Evolutionary conservation across 2,888 invertebrate genomes (phyloP), one percentile per base, ranked within the genome.

Genomic region (Calameuta pallipes): DNA sequence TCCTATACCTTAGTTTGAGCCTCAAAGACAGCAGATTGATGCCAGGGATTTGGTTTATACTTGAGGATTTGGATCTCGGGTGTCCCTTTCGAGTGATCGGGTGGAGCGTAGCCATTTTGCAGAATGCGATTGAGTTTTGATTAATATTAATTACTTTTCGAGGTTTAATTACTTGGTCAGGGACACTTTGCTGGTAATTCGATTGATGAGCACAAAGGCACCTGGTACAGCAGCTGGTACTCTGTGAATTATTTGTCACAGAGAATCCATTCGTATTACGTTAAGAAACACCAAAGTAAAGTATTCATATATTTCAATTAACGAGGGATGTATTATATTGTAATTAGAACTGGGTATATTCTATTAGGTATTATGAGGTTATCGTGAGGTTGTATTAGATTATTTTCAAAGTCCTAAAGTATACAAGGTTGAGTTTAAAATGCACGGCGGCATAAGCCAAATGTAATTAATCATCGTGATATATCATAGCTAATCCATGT

Each of bases 311-410:
- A 75, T 73, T 75, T 73, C 70, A 79, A 79, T 79, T 74, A 56
- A 76, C 31, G 69, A 35, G 73, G 76, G 73, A 74, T 91, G 91
- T 91, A 91, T 87, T 74, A 91, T 91, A 91, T 89, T 91, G 91
- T 91, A 91, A 91, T 91, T 91, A 91, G 86, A 78, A 80, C 82
- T 91, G 84, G 82, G 85, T 88, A 89, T 90, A 87, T 83, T 83
- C 83, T 83, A 84, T 86, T 82, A 81, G 80, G 79, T 76, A 81
- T 78, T 82, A 83, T 80, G 69, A 83, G 83, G 80, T 81, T 82
- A 79, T 71, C 71, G 71, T 71, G 33, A 71, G 71, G 71, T 71
- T 71, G 71, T 30, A 71, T 71, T 34, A 71, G 33, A 31, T 71
- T 33, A 71, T 34, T 71, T 71, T 71, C 15, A 31, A 71, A 71